Evolutionary conservation across 2,797 vertebrate species (phyloP).

Genomic region (Megalops cyprinoides): DNA sequence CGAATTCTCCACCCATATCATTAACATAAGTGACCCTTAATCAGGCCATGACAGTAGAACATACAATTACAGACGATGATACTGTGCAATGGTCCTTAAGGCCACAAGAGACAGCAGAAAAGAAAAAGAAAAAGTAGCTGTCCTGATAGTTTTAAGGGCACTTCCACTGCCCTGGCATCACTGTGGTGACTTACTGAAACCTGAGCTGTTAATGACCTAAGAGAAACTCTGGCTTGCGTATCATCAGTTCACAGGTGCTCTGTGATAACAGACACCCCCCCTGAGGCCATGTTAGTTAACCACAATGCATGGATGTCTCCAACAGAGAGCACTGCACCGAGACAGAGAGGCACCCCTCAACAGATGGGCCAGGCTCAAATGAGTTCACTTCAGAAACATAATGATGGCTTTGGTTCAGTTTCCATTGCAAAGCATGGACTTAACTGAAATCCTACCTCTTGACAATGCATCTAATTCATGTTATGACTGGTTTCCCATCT

Average conservation of each 20-base stretch:
- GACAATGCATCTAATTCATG: not conserved
- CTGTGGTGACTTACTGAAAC: not conserved
- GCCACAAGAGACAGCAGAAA: not conserved
- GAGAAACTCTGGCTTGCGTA: not conserved
- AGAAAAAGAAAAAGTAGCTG: not conserved
- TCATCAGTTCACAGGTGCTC: not conserved
- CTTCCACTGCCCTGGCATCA: not conserved
- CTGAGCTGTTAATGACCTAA: no score
- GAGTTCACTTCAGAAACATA: not conserved
- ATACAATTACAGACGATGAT: not conserved
- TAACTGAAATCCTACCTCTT: not conserved
- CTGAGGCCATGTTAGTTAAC: no score
- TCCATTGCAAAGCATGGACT: not conserved
- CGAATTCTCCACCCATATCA: no score
- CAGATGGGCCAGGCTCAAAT: not conserved
- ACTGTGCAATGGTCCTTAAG: not conserved
- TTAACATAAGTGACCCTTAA: not conserved
- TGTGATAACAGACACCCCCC: not conserved
- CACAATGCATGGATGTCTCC: no score
- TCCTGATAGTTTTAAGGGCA: not conserved
- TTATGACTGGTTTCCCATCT: not conserved
- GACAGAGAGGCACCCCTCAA: not conserved
- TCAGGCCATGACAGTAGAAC: not conserved
- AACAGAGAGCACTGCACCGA: not conserved
- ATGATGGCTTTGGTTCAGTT: not conserved